Evolutionary conservation across 2,113 vertebrate species (phyloP), one percentile per base, ranked within the genome.

Genomic region (Anhinga anhinga): DNA sequence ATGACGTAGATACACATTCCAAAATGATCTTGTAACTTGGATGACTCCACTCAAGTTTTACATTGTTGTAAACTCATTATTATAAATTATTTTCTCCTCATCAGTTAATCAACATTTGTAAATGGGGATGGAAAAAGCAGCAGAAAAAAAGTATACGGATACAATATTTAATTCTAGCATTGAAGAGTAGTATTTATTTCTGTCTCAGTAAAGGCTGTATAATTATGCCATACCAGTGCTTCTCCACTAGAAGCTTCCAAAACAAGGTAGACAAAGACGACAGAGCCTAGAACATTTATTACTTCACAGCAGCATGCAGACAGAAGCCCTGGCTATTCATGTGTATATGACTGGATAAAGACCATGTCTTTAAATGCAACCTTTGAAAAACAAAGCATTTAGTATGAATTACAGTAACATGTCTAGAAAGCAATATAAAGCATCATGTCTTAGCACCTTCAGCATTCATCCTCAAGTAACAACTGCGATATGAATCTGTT

Each of bases 21-120:
- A 95, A 91, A 95, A 89, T 15, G 30, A 66, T 91, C 82, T 26
- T 89, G 77, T 82, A 95, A 97, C 49, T 30, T 66, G 73, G 44
- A 82, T 45, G 34, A 87, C 74, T 81, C 55, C 20, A 59, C 25
- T 71, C 2, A 65, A 93, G 44, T 84, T 82, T 76, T 56, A 72
- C 1, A 0, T 20, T 9, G 2, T 12, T 65, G 29, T 56, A 79
- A 94, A 61, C n/a, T 52, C 52, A 29, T 38, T 74, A 50, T 20
- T 30, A 38, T 7, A 15, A 38, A 86, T 86, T 63, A 67, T 44
- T 80, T 95, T 76, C 66, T 89, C 20, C 21, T 72, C 63, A 44
- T 7, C 9, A 5, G 11, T 66, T 74, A 82, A 88, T 45, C 47
- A 58, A 4, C 4, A 1, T 4, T 83, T 63, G 18, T n/a, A 69